These are phyloP conservation scores for Coptodon rendalli DNA, from an alignment of 2,113 vertebrate species.

Conservation along the genomic window DNA sequence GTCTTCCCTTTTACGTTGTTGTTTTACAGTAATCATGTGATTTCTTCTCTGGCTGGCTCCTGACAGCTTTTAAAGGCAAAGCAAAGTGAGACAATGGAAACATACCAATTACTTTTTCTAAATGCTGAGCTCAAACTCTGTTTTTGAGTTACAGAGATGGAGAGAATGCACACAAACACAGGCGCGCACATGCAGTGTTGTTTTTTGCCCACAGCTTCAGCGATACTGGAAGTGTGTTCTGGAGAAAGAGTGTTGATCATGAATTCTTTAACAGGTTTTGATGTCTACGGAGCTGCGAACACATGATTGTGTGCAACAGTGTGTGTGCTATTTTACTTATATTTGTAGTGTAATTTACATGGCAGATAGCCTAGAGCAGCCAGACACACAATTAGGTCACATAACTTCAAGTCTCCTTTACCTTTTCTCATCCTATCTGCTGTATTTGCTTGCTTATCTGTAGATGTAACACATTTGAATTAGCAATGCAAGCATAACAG, in stretches of 20 bases:
- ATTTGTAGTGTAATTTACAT: not conserved
- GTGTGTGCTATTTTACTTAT: not conserved
- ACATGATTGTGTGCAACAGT: not conserved
- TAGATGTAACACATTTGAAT: not conserved
- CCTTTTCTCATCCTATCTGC: not conserved
- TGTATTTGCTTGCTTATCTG: not conserved
- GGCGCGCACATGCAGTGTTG: not conserved
- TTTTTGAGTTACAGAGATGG: not conserved
- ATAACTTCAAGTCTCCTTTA: not conserved
- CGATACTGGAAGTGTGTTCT: not conserved
- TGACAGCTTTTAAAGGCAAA: conserved; percentile 6
- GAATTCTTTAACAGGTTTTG: conserved; percentile 58
- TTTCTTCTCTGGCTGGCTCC: not conserved
- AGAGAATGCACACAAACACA: not conserved
- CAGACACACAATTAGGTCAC: not conserved
- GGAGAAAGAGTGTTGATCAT: conserved; percentile 29
- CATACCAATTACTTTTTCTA: conserved; percentile 35
- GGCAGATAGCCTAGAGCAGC: not conserved
- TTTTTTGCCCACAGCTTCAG: conserved; percentile 28
- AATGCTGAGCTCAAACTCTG: not conserved
- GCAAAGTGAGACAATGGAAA: conserved; percentile 10
- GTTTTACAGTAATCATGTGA: conserved; percentile 3
- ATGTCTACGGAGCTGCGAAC: conserved; percentile 17
- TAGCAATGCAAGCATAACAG: not conserved
- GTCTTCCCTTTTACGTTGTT: not conserved